Conservation (phyloP, 2,797 vertebrate species). For the Pelodytes ibericus region DNA sequence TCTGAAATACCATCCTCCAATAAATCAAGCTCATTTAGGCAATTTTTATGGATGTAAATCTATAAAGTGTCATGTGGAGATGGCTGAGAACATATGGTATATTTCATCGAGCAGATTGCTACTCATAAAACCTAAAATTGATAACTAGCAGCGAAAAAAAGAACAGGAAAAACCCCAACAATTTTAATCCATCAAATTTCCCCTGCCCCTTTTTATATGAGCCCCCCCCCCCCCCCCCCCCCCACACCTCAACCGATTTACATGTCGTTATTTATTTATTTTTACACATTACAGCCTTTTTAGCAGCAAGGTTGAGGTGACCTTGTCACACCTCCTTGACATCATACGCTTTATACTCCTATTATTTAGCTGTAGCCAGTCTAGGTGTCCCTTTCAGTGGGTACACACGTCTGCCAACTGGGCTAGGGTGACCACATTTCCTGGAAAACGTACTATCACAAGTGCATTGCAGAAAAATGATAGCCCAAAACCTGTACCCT, state of each 20-base stretch:
- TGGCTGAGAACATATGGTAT: slow-evolving; percentile 93
- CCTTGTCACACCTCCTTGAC: neutral
- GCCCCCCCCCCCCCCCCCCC: neutral
- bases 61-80: slow-evolving; percentile 92
- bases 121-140: slow-evolving; percentile 95
- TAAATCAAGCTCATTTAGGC: slow-evolving; percentile 93
- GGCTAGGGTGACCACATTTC: too few species aligned
- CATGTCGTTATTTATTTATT: slow-evolving; percentile 14
- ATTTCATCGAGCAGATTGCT: slow-evolving; percentile 93
- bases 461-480: too few species aligned
- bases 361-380: too few species aligned
- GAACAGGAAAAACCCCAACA: slow-evolving; percentile 79
- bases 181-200: slow-evolving; percentile 42
- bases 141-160: slow-evolving; percentile 85
- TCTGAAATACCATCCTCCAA: slow-evolving; percentile 76
- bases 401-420: too few species aligned
- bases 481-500: too few species aligned
- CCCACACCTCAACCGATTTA: too few species aligned
- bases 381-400: too few species aligned
- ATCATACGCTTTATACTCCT: neutral
- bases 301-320: slow-evolving; percentile 1
- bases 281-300: neutral
- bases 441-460: too few species aligned
- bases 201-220: slow-evolving; percentile 8
- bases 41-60: slow-evolving; percentile 90